These are phyloP conservation scores for Synergus itoensis DNA, from an alignment of 2,888 invertebrate species.

Conservation along the genomic window DNA sequence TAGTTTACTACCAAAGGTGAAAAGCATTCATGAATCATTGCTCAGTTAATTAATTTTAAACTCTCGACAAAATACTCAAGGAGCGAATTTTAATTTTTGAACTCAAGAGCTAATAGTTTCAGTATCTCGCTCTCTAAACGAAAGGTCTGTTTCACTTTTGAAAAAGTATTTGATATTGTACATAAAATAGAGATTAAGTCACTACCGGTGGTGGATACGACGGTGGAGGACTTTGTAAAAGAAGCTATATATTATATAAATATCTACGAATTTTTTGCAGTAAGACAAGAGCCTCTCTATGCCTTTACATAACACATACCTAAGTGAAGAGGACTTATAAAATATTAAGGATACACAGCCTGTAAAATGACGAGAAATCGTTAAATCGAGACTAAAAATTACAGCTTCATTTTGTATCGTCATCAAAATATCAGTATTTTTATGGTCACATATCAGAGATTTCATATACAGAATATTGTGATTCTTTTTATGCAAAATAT, in stretches of 20 bases:
- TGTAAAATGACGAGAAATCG: background rate
- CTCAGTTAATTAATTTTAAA: slow-evolving; percentile 35
- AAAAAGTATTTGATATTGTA: slow-evolving; percentile 45
- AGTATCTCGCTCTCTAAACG: slow-evolving; percentile 34
- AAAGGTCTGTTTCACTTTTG: slow-evolving; percentile 43
- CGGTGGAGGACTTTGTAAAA: slow-evolving; percentile 43
- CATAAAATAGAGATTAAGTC: slow-evolving; percentile 40
- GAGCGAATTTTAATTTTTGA: slow-evolving; percentile 20
- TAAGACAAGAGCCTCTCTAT: slow-evolving; percentile 43
- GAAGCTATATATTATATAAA: slow-evolving; percentile 30
- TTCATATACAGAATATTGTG: slow-evolving; percentile 37
- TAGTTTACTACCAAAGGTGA: slow-evolving; percentile 40
- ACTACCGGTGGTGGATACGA: slow-evolving; percentile 39
- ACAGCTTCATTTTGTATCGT: slow-evolving; percentile 30
- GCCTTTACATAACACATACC: slow-evolving; percentile 48
- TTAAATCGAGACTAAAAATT: slow-evolving; percentile 3
- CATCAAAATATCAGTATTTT: slow-evolving; percentile 52
- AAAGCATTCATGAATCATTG: slow-evolving; percentile 24
- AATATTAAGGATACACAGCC: slow-evolving; percentile 38
- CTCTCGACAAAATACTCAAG: background rate
- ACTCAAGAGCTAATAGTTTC: slow-evolving; percentile 10
- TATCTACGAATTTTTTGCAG: slow-evolving; percentile 40
- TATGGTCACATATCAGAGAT: slow-evolving; percentile 52
- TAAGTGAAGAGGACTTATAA: slow-evolving; percentile 48
- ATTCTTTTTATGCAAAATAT: slow-evolving; percentile 38